Evolutionary conservation across 1,140 invertebrate genomes (phyloP).

Genomic region (Parapsyche elsis): DNA sequence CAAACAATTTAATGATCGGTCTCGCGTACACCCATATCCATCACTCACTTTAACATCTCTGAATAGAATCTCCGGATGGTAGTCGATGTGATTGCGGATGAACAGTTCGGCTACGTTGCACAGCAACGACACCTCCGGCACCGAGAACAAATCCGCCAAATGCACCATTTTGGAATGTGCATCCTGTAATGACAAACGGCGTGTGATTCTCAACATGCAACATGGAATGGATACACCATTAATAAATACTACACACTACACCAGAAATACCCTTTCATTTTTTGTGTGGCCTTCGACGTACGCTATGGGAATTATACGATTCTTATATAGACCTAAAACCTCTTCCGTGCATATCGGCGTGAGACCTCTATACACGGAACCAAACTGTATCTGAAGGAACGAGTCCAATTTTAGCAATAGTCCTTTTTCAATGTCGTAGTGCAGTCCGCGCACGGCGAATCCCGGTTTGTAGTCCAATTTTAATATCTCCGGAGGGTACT

Average conservation of each 20-base stretch:
- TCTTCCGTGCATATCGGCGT: slow-evolving; percentile 85
- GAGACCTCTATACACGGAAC: slow-evolving; percentile 91
- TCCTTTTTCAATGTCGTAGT: slow-evolving; percentile 97
- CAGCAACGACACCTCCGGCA: slow-evolving; percentile 94
- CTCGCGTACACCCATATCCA: background rate
- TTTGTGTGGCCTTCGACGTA: slow-evolving; percentile 79
- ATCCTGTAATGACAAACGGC: slow-evolving; percentile 68
- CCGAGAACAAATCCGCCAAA: slow-evolving; percentile 95
- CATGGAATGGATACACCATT: background rate
- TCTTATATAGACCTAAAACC: slow-evolving; percentile 88
- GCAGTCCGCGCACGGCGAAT: slow-evolving; percentile 93
- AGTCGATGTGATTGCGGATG: slow-evolving; percentile 88
- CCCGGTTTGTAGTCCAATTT: slow-evolving; percentile 86
- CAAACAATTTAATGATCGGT: background rate
- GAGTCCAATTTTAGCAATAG: slow-evolving; percentile 95
- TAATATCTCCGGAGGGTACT: slow-evolving; percentile 92
- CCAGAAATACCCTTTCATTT: slow-evolving; percentile 63
- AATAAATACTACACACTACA: slow-evolving; percentile 37
- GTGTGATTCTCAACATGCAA: slow-evolving; percentile 34
- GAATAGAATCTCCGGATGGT: slow-evolving; percentile 95
- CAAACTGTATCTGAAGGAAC: slow-evolving; percentile 96
- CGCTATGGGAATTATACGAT: slow-evolving; percentile 83
- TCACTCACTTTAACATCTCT: slow-evolving; percentile 89
- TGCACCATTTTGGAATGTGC: slow-evolving; percentile 89
- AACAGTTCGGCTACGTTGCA: slow-evolving; percentile 96